Evolutionary conservation across 2,113 vertebrate genomes (phyloP).

Genomic region (Cottus gobio): DNA sequence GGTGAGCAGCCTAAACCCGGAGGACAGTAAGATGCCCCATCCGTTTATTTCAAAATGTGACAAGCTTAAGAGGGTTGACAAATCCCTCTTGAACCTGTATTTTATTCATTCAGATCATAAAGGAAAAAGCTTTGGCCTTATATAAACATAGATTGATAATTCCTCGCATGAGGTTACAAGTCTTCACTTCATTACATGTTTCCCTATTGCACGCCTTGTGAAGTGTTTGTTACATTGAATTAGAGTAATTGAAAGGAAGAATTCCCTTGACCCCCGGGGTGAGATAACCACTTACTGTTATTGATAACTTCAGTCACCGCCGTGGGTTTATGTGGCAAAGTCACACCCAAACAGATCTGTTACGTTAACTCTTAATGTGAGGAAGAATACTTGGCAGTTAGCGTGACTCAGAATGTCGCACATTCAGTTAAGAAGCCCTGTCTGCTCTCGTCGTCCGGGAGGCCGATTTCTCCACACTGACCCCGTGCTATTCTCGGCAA

Average conservation of each 20-base stretch:
- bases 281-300: background rate
- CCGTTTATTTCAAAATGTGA: background rate
- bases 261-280: background rate
- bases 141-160: background rate
- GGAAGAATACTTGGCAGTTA: slow-evolving; percentile 49
- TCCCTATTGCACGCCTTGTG: background rate
- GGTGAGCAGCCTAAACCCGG: background rate
- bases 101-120: background rate
- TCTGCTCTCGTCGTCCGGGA: slow-evolving; percentile 63
- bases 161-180: background rate
- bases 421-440: slow-evolving; percentile 54
- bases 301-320: slow-evolving; percentile 6
- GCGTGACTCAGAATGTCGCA: slow-evolving; percentile 49
- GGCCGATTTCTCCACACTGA: slow-evolving; percentile 65
- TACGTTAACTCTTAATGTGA: slow-evolving; percentile 48
- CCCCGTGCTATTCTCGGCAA: slow-evolving; percentile 67
- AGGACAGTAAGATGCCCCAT: background rate
- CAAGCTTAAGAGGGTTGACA: background rate
- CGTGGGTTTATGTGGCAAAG: slow-evolving; percentile 9
- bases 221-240: slow-evolving; percentile 8
- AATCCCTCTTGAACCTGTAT: background rate
- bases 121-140: background rate
- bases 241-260: background rate
- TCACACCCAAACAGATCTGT: slow-evolving; percentile 39
- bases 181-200: background rate